phyloP scores from a whole-genome alignment of 2,113 vertebrate genomes.

The Atherinomorus stipes region DNA sequence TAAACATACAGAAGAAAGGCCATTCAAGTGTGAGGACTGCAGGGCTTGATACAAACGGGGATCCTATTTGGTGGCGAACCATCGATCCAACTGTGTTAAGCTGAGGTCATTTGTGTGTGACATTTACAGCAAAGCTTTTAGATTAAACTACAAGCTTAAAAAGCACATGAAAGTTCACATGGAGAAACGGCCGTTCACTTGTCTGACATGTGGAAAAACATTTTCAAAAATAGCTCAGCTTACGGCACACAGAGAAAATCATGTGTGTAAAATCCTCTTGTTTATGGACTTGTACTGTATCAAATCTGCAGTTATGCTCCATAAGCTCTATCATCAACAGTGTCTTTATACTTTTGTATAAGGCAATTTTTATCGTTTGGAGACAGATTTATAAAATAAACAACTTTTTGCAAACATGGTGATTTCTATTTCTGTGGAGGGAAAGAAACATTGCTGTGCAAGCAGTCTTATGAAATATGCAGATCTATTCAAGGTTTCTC shows the following conservation, averaged over 20 bases:
- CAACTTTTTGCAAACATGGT: neutral
- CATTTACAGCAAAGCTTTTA: constrained; percentile 41
- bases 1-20: constrained; percentile 42
- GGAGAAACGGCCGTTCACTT: constrained; percentile 23
- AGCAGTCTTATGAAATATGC: constrained; percentile 3
- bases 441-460: neutral
- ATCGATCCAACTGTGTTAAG: constrained; percentile 16
- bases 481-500: constrained; percentile 13
- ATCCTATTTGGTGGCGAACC: constrained; percentile 24
- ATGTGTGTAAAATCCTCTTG: neutral
- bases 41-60: constrained; percentile 16
- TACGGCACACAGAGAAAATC: constrained; percentile 22
- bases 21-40: constrained; percentile 42
- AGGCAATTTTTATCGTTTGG: neutral
- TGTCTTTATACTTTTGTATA: neutral
- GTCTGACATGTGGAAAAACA: constrained; percentile 23
- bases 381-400: neutral
- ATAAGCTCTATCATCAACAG: neutral
- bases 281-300: neutral
- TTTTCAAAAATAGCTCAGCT: constrained; percentile 25
- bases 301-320: neutral
- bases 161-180: constrained; percentile 43
- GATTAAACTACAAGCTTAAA: constrained; percentile 27
- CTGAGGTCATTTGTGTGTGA: constrained; percentile 30
- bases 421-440: neutral